Conservation (phyloP, 2,113 vertebrate species). For the Hippopotamus amphibius region DNA sequence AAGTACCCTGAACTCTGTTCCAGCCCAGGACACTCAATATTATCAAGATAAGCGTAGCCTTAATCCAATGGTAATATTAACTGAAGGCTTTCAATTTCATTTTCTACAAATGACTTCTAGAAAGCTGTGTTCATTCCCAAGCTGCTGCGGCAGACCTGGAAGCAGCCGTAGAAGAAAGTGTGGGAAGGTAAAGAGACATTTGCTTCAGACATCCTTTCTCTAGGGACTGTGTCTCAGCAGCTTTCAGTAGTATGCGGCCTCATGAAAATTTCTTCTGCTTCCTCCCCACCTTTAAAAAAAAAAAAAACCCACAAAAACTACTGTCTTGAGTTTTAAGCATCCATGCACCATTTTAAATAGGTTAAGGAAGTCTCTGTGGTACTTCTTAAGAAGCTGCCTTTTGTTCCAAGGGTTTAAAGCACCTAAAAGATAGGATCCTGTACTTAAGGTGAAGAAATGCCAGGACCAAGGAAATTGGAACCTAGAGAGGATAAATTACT, state of each 20-base stretch:
- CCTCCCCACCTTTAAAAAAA: background rate
- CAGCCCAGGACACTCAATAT: background rate
- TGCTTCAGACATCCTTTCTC: background rate
- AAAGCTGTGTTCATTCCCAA: background rate
- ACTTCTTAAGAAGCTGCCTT: background rate
- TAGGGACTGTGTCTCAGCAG: background rate
- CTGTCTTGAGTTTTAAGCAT: background rate
- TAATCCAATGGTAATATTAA: background rate
- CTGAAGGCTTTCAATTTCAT: background rate
- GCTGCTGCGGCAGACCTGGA: background rate
- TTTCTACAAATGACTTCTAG: background rate
- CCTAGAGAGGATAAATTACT: background rate
- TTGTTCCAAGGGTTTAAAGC: conserved; percentile 28
- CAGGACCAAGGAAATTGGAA: background rate
- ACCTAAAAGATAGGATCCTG: background rate
- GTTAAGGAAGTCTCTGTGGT: background rate
- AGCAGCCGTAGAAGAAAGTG: background rate
- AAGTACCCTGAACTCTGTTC: background rate
- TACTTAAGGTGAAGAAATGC: background rate
- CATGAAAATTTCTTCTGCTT: background rate
- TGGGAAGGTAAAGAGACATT: background rate
- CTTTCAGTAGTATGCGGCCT: background rate
- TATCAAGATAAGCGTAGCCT: background rate
- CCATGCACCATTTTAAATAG: background rate
- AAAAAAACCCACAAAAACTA: background rate